phyloP scores from a whole-genome alignment of 2,797 vertebrate genomes.

The Lagorchestes hirsutus region DNA sequence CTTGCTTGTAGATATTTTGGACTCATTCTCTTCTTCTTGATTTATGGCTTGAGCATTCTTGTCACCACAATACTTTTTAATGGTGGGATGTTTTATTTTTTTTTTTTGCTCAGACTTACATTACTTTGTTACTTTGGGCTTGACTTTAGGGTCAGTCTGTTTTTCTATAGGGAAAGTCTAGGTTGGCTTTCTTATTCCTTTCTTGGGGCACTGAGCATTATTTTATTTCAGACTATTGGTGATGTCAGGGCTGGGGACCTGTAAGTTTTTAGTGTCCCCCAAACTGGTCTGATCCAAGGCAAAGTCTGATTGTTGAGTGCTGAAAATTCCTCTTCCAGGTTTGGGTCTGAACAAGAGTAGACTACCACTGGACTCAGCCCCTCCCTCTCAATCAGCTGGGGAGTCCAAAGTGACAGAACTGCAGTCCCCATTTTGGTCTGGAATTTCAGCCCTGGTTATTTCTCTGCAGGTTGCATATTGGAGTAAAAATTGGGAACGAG shows the following conservation, averaged over 20 bases:
- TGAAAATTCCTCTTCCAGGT: not conserved
- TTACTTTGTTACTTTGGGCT: not conserved
- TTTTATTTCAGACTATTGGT: not conserved
- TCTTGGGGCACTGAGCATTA: not conserved
- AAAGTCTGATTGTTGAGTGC: not conserved
- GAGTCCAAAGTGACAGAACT: not conserved
- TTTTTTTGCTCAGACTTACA: not conserved
- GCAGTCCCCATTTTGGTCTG: not conserved
- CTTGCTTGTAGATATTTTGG: not conserved
- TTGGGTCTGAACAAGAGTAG: not conserved
- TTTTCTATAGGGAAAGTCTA: not conserved
- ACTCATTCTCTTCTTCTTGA: not conserved
- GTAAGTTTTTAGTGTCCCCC: not conserved
- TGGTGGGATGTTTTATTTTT: not conserved
- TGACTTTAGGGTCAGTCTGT: not conserved
- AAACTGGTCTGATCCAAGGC: not conserved
- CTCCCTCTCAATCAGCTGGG: not conserved
- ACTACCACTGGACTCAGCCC: not conserved
- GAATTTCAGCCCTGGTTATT: not conserved
- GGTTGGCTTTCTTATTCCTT: not conserved
- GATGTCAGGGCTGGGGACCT: not conserved
- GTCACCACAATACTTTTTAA: not conserved
- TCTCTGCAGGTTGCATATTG: not conserved
- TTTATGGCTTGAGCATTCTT: not conserved
- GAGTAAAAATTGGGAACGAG: not conserved